Base-by-base conservation (phyloP, 2,113 vertebrate genomes). In the Oreocharis arfaki region DNA sequence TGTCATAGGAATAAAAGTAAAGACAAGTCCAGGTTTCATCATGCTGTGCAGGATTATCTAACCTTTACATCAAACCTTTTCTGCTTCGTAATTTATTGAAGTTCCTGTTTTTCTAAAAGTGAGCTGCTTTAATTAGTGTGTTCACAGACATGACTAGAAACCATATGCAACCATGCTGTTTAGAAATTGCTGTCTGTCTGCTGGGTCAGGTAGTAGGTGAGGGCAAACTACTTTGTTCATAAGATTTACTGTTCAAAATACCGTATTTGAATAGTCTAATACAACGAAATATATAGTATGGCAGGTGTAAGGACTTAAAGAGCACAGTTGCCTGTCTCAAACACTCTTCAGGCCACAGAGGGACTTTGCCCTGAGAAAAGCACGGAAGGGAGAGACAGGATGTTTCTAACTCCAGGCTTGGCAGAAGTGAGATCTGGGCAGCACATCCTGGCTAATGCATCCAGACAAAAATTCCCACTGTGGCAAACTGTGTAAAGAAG, bases 11-110 rank as follows among this genome's bases (percentile, higher is more conserved):
- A 98, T 74, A 97, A 89, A 96, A 97, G 65, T 82, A 91, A 83
- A 89, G 80, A 91, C 84, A 96, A 47, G 69, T 84, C 81, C 86
- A 81, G 89, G 95, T 80, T 98, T 89, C 26, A 28, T 93, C 95
- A 93, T 20, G 93, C 96, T 95, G 93, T 84, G 96, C 69, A 94
- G 76, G 59, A 96, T 97, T 96, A 97, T 97, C 94, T 95, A 97
- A 97, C 96, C 93, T 97, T 97, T 96, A 90, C 95, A 97, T 96
- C 83, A 92, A 97, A 94, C 87, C 83, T 92, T 79, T 74, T 93
- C 82, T 96, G 68, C 88, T 96, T 93, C 11, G 82, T 69, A 97
- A 97, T 97, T 97, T 93, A 95, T 92, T 90, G 71, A 86, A 93
- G 85, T 74, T 96, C 60, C 65, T 90, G 52, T 90, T 95, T 95